These are phyloP conservation scores for Struthio camelus DNA, from an alignment of 2,113 vertebrate genomes.

Conservation along the genomic window DNA sequence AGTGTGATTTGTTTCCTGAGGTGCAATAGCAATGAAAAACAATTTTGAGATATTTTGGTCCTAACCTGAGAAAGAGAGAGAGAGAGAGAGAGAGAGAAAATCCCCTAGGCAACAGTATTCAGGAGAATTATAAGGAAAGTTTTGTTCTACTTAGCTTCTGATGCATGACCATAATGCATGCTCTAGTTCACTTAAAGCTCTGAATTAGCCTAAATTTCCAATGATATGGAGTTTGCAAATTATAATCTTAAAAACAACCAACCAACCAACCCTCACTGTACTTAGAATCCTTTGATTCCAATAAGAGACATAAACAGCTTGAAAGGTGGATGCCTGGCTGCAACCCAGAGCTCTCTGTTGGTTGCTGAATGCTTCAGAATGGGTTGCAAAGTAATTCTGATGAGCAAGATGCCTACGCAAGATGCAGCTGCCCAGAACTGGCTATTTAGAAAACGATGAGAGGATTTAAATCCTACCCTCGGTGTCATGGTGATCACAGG, in stretches of 20 bases:
- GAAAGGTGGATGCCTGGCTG: background rate
- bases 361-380: background rate
- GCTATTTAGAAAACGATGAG: background rate
- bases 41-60: background rate
- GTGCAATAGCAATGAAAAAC: background rate
- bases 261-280: background rate
- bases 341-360: background rate
- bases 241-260: background rate
- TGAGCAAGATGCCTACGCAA: background rate
- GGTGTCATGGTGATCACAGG: background rate
- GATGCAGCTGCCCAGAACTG: background rate
- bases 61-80: background rate
- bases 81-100: background rate
- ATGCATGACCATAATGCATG: accelerated
- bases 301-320: background rate
- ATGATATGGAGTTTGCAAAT: background rate
- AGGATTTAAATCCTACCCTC: background rate
- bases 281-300: background rate
- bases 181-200: background rate
- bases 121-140: background rate
- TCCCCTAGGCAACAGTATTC: background rate
- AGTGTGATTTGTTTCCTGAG: background rate
- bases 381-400: too few relatives aligned
- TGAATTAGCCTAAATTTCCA: background rate
- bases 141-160: background rate